These are phyloP conservation scores for Drosophila kurseongensis DNA, from an alignment of 1,140 invertebrate genomes.

Conservation along the genomic window DNA sequence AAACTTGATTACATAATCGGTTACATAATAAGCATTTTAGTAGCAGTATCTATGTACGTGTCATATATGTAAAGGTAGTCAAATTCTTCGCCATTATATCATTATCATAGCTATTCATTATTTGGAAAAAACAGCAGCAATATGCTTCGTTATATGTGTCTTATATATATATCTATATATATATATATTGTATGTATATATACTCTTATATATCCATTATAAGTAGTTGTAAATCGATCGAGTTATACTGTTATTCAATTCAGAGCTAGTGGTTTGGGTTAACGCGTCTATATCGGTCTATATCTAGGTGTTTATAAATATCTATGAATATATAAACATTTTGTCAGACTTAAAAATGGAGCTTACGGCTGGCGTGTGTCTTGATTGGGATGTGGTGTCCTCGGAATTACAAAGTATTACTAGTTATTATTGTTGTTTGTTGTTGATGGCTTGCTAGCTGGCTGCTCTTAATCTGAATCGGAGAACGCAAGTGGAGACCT, in stretches of 20 bases:
- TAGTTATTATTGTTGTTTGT: conserved; percentile 26
- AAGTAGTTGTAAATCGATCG: conserved; percentile 48
- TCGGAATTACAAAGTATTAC: conserved; percentile 45
- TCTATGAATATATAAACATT: conserved; percentile 65
- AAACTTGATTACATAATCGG: neutral
- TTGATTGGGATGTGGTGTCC: conserved; percentile 45
- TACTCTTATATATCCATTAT: conserved; percentile 27
- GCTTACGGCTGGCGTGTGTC: conserved; percentile 52
- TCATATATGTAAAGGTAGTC: conserved; percentile 26
- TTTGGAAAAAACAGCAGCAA: conserved; percentile 40
- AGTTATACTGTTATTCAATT: conserved; percentile 42
- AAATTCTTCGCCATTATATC: conserved; percentile 29
- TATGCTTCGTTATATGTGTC: conserved; percentile 21
- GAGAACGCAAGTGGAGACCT: conserved; percentile 41
- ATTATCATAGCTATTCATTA: conserved; percentile 21
- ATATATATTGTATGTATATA: conserved; percentile 23
- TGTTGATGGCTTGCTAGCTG: conserved; percentile 53
- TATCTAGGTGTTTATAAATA: conserved; percentile 41
- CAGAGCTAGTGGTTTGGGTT: conserved; percentile 43
- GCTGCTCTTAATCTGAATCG: conserved; percentile 46
- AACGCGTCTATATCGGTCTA: conserved; percentile 42
- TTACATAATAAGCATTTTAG: conserved; percentile 33
- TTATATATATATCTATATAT: conserved; percentile 10
- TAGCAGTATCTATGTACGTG: conserved; percentile 13
- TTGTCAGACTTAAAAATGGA: conserved; percentile 77